Percentiles rank a stretch among this genome's conserved stretches.
Evolutionary conservation across 2,888 invertebrate species (phyloP).

Genomic region (Oligia latruncula): DNA sequence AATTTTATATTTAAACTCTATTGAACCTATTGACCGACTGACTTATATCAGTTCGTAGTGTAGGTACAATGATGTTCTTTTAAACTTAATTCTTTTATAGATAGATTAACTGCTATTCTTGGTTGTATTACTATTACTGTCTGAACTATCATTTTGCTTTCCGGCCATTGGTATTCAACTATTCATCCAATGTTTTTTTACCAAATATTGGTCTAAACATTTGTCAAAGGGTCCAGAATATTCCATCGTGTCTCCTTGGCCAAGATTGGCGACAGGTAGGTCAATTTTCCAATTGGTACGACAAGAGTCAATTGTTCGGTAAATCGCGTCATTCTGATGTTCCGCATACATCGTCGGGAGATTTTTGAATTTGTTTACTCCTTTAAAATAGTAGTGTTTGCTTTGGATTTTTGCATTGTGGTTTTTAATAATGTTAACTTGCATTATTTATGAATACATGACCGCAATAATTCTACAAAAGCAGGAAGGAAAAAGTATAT

Average conservation of each 20-base stretch:
- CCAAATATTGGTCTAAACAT: slow-evolving; percentile 30
- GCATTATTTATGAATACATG: not conserved
- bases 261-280: slow-evolving; percentile 82
- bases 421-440: no score
- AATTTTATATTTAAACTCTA: slow-evolving; percentile 38
- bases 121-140: not conserved
- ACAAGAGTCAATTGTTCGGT: slow-evolving; percentile 77
- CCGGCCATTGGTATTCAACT: no score
- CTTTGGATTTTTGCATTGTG: not conserved
- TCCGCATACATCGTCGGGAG: slow-evolving; percentile 63
- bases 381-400: not conserved
- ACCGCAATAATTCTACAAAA: not conserved
- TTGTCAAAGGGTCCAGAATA: slow-evolving; percentile 57
- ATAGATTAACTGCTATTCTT: not conserved
- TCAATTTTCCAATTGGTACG: slow-evolving; percentile 85
- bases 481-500: slow-evolving; percentile 11
- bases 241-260: slow-evolving; percentile 59
- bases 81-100: slow-evolving; percentile 4
- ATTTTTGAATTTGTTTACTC: slow-evolving; percentile 24
- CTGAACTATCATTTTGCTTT: not conserved
- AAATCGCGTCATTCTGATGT: slow-evolving; percentile 77
- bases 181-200: not conserved
- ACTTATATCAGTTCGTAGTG: slow-evolving; percentile 13
- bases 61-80: not conserved
- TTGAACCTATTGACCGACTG: slow-evolving; percentile 35